Evolutionary conservation across 1,140 invertebrate species (phyloP).

Genomic region (Notospermus geniculatus): DNA sequence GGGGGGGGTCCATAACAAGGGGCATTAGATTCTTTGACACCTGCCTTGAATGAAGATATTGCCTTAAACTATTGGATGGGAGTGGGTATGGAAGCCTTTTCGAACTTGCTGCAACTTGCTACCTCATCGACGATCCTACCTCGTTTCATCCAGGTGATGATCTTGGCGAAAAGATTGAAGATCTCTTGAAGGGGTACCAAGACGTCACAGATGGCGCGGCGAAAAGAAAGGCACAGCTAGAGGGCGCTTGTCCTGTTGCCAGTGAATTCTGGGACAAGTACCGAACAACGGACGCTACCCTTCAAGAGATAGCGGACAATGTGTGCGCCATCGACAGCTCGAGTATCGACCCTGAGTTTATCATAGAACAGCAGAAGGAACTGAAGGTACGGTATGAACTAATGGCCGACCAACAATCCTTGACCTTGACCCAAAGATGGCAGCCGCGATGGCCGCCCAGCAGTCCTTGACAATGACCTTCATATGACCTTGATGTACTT

Average conservation of each 20-base stretch:
- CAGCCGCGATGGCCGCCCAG: too few species aligned
- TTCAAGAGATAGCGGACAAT: conserved; percentile 87
- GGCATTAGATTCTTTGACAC: too few species aligned
- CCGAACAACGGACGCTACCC: conserved; percentile 81
- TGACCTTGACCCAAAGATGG: too few species aligned
- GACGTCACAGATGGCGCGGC: conserved; percentile 83
- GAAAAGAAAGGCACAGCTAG: conserved; percentile 75
- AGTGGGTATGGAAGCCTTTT: too few species aligned
- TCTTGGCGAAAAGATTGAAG: conserved; percentile 87
- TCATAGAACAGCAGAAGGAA: conserved; percentile 89
- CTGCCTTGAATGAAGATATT: too few species aligned
- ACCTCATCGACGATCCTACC: too few species aligned
- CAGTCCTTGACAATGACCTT: too few species aligned
- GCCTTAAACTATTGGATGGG: too few species aligned
- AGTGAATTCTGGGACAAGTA: conserved; percentile 93
- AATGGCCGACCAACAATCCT: too few species aligned
- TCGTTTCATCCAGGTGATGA: conserved; percentile 60
- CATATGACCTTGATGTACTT: too few species aligned
- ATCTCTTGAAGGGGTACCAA: conserved; percentile 87
- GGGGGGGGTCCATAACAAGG: too few species aligned
- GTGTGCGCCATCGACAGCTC: conserved; percentile 87
- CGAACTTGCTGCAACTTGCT: too few species aligned
- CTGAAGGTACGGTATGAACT: conserved; percentile 66
- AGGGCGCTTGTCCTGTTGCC: conserved; percentile 82
- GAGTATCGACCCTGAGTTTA: conserved; percentile 69